Base-by-base conservation (phyloP, 2,797 vertebrate genomes). In the Chiroxiphia lanceolata region DNA sequence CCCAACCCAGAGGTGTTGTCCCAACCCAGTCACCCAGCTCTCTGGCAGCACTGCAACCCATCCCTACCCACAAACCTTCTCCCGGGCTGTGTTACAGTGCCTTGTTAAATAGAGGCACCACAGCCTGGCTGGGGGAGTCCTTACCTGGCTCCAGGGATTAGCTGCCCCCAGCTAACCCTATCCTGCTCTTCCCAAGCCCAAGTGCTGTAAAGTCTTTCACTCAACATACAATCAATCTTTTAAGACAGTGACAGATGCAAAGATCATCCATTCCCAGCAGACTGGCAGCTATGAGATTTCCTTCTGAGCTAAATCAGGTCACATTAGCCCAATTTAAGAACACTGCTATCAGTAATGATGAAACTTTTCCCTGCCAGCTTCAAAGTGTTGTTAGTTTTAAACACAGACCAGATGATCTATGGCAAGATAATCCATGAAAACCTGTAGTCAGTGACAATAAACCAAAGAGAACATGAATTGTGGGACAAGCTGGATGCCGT, bases 81-180 rank as follows among this genome's bases (percentile, higher is more conserved):
- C 65, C 16, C 6, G 9, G 57, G 31, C 48, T 51, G 1, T 2
- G 1, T 0, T 19, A 19, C 29, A 31, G 0, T 15, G 42, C 26
- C 20, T 76, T 15, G 8, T 63, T 36, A 44, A 40, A 83, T 1
- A 29, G 11, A 91, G 51, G 53, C 34, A 65, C 1, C 21, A 11
- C 11, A 11, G 21, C 29, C 74, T 20, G 40, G 18, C 59, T 74
- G 33, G 13, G 7, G 42, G 36, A 72, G 51, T 11, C 67, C 56
- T 68, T 7, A 61, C 22, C n/a, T 5, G 11, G 14, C 20, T n/a
- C 56, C 29, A 29, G 51, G 38, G 38, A 53, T 61, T 9, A 81
- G 31, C 23, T 86, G 29, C 15, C 38, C 50, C 54, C 45, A 86
- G 1, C 4, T 29, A 79, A 51, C 22, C 33, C 34, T 11, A 11